Base-by-base conservation (phyloP, 2,113 vertebrate species). In the Eurystomus gularis region DNA sequence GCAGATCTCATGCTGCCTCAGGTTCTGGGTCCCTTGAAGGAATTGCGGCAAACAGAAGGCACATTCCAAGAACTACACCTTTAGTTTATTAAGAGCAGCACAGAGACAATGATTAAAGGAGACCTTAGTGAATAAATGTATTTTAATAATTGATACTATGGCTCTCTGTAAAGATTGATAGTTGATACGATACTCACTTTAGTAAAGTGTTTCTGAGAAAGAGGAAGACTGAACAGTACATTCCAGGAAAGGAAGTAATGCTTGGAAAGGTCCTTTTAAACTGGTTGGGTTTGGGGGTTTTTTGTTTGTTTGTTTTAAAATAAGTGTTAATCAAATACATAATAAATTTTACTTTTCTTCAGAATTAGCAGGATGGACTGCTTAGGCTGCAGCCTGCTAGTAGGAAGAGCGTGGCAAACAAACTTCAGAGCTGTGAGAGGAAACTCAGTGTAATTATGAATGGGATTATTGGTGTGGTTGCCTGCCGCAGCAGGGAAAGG, bases 401-500 rank as follows among this genome's bases (percentile, higher is more conserved):
- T 0, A 13, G 71, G 44, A 94, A 51, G 29, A 65, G 80, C 4
- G 40, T 0, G 0, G 37, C n/a, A 85, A 93, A 65, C 57, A 82
- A 89, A 94, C 70, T 91, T 76, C n/a, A 3, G 17, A 40, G 79
- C 39, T 93, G 78, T 29, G 35, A 82, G 65, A 64, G 46, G 82
- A 86, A 81, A 73, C 52, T 72, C 49, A 23, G 84, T 70, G 17
- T 79, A 88, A 91, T 95, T 91, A 97, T 91, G 96, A 95, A 96
- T 82, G 91, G 82, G 54, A 93, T 91, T 94, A 91, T 39, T 84
- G 81, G 81, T 94, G 84, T 76, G 87, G 91, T 78, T 94, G 90
- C 71, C 92, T 83, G 82, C 90, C 4, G 11, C 82, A 77, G 94
- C 88, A 83, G 60, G 88, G 83, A 94, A 81, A 90, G 88, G 86